Evolutionary conservation across 2,113 vertebrate species (phyloP), one percentile per base, ranked within the genome.

Genomic region (Silurus meridionalis): DNA sequence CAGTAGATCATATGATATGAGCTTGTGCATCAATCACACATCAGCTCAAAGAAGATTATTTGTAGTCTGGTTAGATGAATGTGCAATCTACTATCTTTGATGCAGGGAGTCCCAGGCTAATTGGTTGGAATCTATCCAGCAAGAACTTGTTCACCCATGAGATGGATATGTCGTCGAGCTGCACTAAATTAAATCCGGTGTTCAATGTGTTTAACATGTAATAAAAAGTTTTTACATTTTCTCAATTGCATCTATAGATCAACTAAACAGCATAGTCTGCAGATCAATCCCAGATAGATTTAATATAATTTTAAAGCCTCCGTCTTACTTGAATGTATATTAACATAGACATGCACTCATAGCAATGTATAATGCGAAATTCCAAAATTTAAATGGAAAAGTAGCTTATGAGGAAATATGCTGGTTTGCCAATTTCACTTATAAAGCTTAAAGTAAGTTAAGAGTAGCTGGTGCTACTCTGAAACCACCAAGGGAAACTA

Each of bases 91-190:
- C 74, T 77, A 8, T 28, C 69, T 86, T 77, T 86, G n/a, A 82
- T 82, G 25, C 57, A 75, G 50, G 37, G 83, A 64, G 48, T 81
- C 82, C 80, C 53, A 57, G 48, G 25, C 78, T 84, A 90, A 87
- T 82, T 83, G 87, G 37, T 72, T 90, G 87, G 78, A 82, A 83
- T 86, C 63, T 83, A 61, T 82, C 79, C 85, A 87, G 80, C 57
- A 83, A 66, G 72, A 72, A 75, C 60, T 37, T 77, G 23, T 80
- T 79, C 28, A 82, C 61, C 57, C 77, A 69, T 67, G 48, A 53
- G 64, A 63, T 87, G 19, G 78, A 83, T 61, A 72, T 64, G 53
- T 67, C 78, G 75, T 71, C 28, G 80, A 21, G 55, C 80, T 61
- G 17, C 17, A 61, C 11, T 82, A 58, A 82, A 67, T 67, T 63